Percentiles rank a stretch among this genome's conserved stretches.
Conservation (phyloP, 1,140 invertebrate genomes). For the Diuraphis noxia region DNA sequence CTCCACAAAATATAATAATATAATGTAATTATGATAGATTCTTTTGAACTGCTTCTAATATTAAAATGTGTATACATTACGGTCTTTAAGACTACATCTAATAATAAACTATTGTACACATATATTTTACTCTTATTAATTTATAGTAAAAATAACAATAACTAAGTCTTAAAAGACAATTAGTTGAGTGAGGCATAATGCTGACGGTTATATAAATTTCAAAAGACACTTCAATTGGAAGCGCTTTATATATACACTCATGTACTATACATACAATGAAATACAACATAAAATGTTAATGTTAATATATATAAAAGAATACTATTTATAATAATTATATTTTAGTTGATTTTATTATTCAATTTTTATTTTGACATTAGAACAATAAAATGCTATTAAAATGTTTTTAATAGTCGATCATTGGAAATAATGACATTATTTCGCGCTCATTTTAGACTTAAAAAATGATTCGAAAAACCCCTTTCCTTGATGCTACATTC, state of each 20-base stretch:
- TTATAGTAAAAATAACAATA: background rate
- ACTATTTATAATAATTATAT: background rate
- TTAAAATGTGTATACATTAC: no score
- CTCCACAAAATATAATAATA: no score
- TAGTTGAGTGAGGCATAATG: background rate
- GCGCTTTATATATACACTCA: background rate
- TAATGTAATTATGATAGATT: no score
- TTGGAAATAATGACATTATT: conserved; percentile 32
- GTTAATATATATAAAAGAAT: background rate
- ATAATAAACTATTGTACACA: no score
- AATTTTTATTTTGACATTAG: background rate
- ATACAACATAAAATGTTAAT: no score
- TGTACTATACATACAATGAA: background rate
- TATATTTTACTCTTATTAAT: no score
- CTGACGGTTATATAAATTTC: background rate
- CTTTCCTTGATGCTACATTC: background rate
- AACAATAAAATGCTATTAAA: conserved; percentile 38
- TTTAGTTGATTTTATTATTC: background rate
- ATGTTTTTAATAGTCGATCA: conserved; percentile 3
- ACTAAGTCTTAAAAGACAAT: background rate
- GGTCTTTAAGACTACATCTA: no score
- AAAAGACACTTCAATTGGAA: background rate
- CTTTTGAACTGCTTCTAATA: no score
- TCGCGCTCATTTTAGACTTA: conserved; percentile 1
- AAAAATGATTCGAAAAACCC: background rate